Percentiles rank a stretch among this genome's conserved stretches.
Evolutionary conservation across 2,888 invertebrate species (phyloP).

Genomic region (Leptodirus hochenwartii): DNA sequence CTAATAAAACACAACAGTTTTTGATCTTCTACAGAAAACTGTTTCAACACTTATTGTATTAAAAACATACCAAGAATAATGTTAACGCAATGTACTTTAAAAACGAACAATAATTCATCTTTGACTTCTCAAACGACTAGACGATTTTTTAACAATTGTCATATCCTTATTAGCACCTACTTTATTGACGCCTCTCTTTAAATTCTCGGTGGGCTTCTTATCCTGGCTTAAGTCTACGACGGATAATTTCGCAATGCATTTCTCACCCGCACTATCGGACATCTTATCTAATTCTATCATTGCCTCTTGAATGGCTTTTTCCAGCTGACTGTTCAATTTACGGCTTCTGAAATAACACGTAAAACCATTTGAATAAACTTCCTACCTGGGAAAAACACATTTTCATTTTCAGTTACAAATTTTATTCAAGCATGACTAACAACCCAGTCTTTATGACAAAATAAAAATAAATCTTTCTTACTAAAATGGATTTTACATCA

Average conservation of each 20-base stretch:
- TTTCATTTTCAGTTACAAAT: background rate
- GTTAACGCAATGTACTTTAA: too few relatives aligned
- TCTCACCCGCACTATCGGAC: constrained; percentile 24
- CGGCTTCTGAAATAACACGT: constrained; percentile 52
- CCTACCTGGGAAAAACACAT: background rate
- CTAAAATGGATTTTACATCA: too few relatives aligned
- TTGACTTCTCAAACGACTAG: constrained; percentile 33
- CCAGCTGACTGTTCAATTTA: constrained; percentile 78
- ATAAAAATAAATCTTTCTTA: too few relatives aligned
- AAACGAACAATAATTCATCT: too few relatives aligned
- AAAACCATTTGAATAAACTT: constrained; percentile 9
- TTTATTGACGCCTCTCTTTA: too few relatives aligned
- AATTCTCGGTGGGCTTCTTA: too few relatives aligned
- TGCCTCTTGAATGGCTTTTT: constrained; percentile 84
- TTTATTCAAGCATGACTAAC: background rate
- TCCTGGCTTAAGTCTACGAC: background rate
- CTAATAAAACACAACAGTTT: too few relatives aligned
- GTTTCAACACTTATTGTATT: too few relatives aligned
- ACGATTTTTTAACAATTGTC: constrained; percentile 22
- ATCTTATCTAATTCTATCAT: constrained; percentile 74
- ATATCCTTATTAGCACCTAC: too few relatives aligned
- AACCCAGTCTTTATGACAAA: background rate
- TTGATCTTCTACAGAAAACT: too few relatives aligned
- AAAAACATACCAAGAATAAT: too few relatives aligned
- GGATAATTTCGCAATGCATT: background rate